A percentile compares a stretch with the other conserved stretches of the same genome.
Evolutionary conservation across 2,113 vertebrate species (phyloP).

Genomic region (Cryptotis parvus): DNA sequence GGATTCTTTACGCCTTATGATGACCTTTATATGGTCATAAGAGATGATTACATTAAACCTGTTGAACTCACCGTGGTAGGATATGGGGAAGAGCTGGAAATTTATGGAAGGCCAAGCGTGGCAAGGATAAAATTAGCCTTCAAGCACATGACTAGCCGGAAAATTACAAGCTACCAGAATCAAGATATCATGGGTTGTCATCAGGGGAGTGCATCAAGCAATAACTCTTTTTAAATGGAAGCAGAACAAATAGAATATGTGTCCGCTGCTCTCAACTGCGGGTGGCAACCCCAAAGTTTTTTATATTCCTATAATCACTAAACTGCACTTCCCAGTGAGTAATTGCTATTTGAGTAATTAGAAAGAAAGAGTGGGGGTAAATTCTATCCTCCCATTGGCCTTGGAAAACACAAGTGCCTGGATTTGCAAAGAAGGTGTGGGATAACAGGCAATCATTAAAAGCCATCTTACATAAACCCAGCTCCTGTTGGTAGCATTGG

Average conservation of each 20-base stretch:
- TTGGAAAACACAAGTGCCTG: neutral
- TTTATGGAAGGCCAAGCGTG: neutral
- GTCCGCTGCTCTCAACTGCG: neutral
- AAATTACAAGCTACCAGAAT: conserved; percentile 48
- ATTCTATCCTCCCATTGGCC: neutral
- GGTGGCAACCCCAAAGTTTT: neutral
- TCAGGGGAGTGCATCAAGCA: conserved; percentile 37
- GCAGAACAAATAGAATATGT: neutral
- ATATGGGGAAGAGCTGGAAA: neutral
- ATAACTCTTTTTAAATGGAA: conserved; percentile 41
- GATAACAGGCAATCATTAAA: neutral
- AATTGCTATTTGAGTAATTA: conserved; percentile 22
- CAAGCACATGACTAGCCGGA: conserved; percentile 53
- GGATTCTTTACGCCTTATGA: conserved; percentile 31
- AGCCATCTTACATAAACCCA: neutral
- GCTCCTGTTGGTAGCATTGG: neutral
- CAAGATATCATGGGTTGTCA: conserved; percentile 56
- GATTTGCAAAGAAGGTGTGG: neutral
- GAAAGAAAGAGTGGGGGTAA: neutral
- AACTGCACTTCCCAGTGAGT: neutral
- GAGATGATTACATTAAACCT: neutral
- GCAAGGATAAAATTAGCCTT: conserved; percentile 45
- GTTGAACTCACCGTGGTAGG: neutral
- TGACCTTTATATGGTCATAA: conserved; percentile 9
- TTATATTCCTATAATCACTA: conserved; percentile 12